Percentiles rank a stretch among this genome's conserved stretches.
Evolutionary conservation across 2,888 invertebrate genomes (phyloP).

Genomic region (Argynnis bischoffii): DNA sequence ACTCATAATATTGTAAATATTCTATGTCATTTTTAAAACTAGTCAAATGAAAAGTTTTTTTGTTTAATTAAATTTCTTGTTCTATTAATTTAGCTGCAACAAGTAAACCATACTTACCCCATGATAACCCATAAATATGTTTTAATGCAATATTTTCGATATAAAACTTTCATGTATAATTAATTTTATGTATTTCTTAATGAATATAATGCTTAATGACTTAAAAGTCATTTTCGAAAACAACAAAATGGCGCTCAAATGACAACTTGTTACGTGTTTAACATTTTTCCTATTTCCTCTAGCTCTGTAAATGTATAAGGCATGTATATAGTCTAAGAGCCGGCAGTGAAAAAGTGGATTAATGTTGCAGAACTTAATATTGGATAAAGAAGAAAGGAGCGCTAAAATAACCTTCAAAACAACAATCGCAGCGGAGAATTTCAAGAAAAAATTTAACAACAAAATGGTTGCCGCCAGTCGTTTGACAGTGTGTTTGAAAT

Average conservation of each 20-base stretch:
- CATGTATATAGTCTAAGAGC: constrained; percentile 36
- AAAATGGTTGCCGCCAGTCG: constrained; percentile 78
- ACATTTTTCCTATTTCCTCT: constrained; percentile 25
- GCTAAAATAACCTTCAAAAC: constrained; percentile 72
- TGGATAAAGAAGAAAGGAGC: constrained; percentile 70
- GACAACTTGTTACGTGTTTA: constrained; percentile 1
- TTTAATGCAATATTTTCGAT: no score
- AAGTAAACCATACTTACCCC: no score
- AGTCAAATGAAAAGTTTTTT: no score
- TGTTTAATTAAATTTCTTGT: no score
- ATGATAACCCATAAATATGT: no score
- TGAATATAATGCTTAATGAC: background rate
- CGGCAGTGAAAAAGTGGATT: constrained; percentile 44
- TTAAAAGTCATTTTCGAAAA: background rate
- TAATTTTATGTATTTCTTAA: background rate
- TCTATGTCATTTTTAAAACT: no score
- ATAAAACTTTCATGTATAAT: no score
- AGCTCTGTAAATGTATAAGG: constrained; percentile 11
- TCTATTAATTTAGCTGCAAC: no score
- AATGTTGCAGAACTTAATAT: constrained; percentile 71
- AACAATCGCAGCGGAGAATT: constrained; percentile 62
- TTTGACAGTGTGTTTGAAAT: constrained; percentile 55
- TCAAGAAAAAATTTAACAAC: constrained; percentile 74
- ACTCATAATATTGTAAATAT: no score
- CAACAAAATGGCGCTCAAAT: background rate